Percentiles rank a stretch among this genome's conserved stretches.
These are phyloP conservation scores for Drosophila sulfurigaster DNA, from an alignment of 1,140 invertebrate genomes.

Conservation along the genomic window DNA sequence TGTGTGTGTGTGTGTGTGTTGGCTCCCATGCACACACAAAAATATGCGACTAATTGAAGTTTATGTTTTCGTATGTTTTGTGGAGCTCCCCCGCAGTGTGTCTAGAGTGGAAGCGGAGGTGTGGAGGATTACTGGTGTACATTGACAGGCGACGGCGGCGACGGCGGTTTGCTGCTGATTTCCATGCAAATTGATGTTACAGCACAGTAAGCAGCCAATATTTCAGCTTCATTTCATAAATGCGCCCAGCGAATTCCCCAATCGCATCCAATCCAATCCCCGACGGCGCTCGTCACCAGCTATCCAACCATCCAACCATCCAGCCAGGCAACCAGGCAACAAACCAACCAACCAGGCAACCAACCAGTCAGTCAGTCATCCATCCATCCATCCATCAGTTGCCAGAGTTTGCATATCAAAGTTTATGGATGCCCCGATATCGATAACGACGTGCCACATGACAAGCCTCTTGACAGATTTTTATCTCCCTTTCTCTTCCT, in stretches of 20 bases:
- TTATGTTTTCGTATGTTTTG: constrained; percentile 57
- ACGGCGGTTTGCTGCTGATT: constrained; percentile 58
- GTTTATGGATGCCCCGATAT: constrained; percentile 22
- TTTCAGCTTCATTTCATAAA: constrained; percentile 81
- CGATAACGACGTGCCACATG: constrained; percentile 18
- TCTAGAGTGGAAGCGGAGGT: background rate
- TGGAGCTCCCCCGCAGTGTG: background rate
- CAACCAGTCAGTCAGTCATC: constrained; percentile 28
- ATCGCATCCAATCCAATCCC: constrained; percentile 33
- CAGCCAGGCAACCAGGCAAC: constrained; percentile 19
- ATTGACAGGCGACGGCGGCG: constrained; percentile 49
- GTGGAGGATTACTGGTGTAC: constrained; percentile 39
- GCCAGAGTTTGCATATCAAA: constrained; percentile 72
- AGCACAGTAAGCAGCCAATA: constrained; percentile 81
- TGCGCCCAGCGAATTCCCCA: constrained; percentile 58
- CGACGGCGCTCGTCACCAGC: background rate
- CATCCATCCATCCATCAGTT: constrained; percentile 42
- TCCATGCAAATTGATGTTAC: constrained; percentile 82
- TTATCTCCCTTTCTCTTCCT: background rate
- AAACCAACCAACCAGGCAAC: constrained; percentile 7
- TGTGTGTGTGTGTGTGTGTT: no score
- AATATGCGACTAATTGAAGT: constrained; percentile 69
- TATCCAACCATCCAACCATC: background rate
- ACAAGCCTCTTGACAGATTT: constrained; percentile 18
- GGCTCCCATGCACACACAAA: constrained; percentile 56